Evolutionary conservation across 1,140 invertebrate species (phyloP).

Genomic region (Chlorops oryzae): DNA sequence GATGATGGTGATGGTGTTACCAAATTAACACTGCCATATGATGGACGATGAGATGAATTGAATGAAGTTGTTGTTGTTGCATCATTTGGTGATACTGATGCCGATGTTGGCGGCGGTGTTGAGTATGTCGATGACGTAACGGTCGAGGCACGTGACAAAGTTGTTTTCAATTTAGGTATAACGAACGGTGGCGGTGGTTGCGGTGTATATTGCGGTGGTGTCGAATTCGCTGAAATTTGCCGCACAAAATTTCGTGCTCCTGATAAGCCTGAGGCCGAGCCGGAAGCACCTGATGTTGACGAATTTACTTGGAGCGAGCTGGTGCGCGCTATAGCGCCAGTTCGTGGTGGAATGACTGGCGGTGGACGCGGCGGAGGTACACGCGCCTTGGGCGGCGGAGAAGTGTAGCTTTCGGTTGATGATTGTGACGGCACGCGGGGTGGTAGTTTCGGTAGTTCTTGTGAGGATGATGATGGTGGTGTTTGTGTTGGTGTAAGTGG

Average conservation of each 20-base stretch:
- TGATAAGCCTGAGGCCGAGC: not conserved
- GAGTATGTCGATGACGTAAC: slow-evolving; percentile 16
- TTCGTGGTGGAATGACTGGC: slow-evolving; percentile 48
- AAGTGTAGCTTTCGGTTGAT: slow-evolving; percentile 35
- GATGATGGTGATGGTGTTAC: slow-evolving; percentile 5
- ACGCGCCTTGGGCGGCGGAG: slow-evolving; percentile 40
- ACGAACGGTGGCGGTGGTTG: slow-evolving; percentile 54
- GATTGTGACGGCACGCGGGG: slow-evolving; percentile 35
- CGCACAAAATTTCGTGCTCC: slow-evolving; percentile 29
- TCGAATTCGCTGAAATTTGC: slow-evolving; percentile 43
- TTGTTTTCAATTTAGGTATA: slow-evolving; percentile 50
- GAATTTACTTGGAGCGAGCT: slow-evolving; percentile 35
- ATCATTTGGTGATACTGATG: slow-evolving; percentile 10
- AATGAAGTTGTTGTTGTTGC: slow-evolving; percentile 27
- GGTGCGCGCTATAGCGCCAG: slow-evolving; percentile 35
- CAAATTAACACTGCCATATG: slow-evolving; percentile 26
- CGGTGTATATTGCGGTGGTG: slow-evolving; percentile 46
- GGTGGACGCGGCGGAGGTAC: slow-evolving; percentile 42
- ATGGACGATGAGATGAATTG: slow-evolving; percentile 26
- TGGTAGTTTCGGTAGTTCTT: slow-evolving; percentile 36
- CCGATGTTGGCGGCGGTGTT: slow-evolving; percentile 4
- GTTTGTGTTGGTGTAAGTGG: not conserved
- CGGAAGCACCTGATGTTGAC: not conserved
- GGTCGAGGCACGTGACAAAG: slow-evolving; percentile 33
- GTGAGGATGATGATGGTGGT: too few relatives aligned